Evolutionary conservation across 92 coral and sea anemone genomes (phyloP).

Genomic region (Pocillopora meandrina): DNA sequence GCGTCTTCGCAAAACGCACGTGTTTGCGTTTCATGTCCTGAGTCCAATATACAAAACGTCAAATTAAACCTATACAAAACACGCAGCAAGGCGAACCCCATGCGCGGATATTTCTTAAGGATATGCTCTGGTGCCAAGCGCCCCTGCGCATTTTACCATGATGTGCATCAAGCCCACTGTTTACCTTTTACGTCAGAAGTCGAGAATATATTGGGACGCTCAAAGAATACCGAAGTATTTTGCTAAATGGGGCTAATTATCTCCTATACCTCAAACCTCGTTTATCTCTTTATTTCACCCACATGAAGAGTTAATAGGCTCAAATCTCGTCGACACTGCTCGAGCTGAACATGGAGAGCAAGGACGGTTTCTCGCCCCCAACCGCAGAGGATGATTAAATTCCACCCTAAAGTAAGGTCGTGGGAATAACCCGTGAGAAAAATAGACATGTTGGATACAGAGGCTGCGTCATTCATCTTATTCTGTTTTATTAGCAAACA

Average conservation of each 20-base stretch:
- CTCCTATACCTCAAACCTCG: neutral
- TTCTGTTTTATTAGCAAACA: conserved; percentile 18
- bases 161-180: neutral
- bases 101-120: neutral
- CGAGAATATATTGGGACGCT: neutral
- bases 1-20: neutral
- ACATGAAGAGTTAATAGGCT: conserved; percentile 1
- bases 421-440: conserved; percentile 41
- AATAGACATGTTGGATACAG: conserved; percentile 9
- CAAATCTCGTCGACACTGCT: neutral
- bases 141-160: neutral
- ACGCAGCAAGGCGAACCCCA: conserved; percentile 5
- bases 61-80: conserved; percentile 24
- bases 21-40: neutral
- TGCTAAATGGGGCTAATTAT: neutral
- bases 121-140: conserved; percentile 4
- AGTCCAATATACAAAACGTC: conserved; percentile 1
- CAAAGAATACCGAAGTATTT: conserved; percentile 27
- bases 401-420: conserved; percentile 13
- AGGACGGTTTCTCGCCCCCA: neutral
- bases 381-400: neutral
- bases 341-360: neutral
- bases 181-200: neutral
- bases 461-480: neutral
- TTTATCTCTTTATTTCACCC: conserved; percentile 6